Conservation (phyloP, 2,888 invertebrate species). For the Conops quadrifasciatus region DNA sequence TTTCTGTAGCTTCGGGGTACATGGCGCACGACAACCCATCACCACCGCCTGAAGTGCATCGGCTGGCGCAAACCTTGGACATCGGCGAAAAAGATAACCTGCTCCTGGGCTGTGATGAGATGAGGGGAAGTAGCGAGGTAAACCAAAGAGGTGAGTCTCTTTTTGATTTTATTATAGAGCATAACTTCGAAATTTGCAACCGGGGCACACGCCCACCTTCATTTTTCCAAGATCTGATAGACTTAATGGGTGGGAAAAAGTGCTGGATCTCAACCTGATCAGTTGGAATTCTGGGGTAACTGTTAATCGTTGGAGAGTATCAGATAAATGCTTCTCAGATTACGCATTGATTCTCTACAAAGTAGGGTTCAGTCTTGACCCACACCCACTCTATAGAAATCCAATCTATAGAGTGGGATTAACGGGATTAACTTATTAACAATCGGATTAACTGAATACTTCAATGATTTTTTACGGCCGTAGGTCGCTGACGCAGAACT, state of each 20-base stretch:
- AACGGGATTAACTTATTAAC: not conserved
- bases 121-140: not conserved
- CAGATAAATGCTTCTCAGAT: no score
- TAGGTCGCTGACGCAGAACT: no score
- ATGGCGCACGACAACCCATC: no score
- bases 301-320: no score
- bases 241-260: conserved; percentile 1
- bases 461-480: no score
- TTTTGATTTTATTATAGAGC: not conserved
- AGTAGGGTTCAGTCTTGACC: not conserved
- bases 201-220: not conserved
- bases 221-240: not conserved
- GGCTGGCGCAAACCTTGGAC: no score
- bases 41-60: no score
- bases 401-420: not conserved
- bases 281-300: not conserved
- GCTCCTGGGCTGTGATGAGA: not conserved
- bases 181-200: not conserved
- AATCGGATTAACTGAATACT: no score
- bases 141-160: conserved; percentile 10
- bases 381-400: not conserved
- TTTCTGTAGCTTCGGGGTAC: no score
- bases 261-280: not conserved
- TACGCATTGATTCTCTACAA: not conserved
- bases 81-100: no score